These are phyloP conservation scores for Orchesella cincta DNA, from an alignment of 1,140 invertebrate genomes.

Conservation along the genomic window DNA sequence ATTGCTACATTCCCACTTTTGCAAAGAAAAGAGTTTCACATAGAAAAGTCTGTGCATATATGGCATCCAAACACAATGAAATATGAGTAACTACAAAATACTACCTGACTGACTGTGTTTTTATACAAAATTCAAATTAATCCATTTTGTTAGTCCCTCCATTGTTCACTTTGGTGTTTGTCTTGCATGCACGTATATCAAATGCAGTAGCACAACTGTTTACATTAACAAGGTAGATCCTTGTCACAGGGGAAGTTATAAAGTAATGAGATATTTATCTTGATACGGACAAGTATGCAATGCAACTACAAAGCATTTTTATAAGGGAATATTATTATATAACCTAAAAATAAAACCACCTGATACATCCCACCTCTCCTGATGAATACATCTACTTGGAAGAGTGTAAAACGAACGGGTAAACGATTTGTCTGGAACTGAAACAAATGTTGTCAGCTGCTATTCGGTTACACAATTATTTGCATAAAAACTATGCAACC, in stretches of 20 bases:
- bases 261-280: slow-evolving; percentile 6
- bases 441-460: slow-evolving; percentile 17
- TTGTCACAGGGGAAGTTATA: slow-evolving; percentile 9
- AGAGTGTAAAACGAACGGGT: too few relatives aligned
- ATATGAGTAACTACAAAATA: neutral
- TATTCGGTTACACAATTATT: too few relatives aligned
- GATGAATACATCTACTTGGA: too few relatives aligned
- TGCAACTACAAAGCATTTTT: neutral
- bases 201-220: neutral
- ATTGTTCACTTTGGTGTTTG: neutral
- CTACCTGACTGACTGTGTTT: neutral
- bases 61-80: neutral
- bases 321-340: neutral
- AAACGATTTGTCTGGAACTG: too few relatives aligned
- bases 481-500: too few relatives aligned
- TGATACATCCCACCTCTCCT: too few relatives aligned
- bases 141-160: neutral
- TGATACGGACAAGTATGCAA: neutral
- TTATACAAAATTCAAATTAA: neutral
- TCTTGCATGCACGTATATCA: neutral
- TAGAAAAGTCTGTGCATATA: neutral
- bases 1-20: neutral
- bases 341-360: too few relatives aligned
- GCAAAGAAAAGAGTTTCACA: neutral
- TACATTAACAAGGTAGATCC: slow-evolving; percentile 3